Base-by-base conservation (phyloP, 2,797 vertebrate species). In the Hypotaenidia okinawae region DNA sequence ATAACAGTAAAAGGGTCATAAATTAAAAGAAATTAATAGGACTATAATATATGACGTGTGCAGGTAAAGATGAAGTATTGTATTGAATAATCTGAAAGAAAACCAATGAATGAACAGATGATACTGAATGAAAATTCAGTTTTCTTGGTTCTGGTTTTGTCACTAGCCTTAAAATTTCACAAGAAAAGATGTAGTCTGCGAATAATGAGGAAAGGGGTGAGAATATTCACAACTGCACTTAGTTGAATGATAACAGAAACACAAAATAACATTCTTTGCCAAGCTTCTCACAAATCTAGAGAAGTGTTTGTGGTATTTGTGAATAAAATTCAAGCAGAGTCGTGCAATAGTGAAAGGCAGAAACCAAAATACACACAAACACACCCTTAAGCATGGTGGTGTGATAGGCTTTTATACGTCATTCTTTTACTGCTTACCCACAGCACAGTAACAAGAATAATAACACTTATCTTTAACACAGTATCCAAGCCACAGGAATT, bases 121-220 rank as follows among this genome's bases (percentile, higher is more conserved):
- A 33, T 24, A 19, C 28, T 35, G 23, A 89, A 70, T 33, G 37
- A 89, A 84, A 88, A 64, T 51, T 41, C 63, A 24, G 11, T 32
- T 89, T 77, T 87, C 21, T 66, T 83, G 13, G 43, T 76, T 75
- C 45, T 86, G 35, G 33, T 80, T 85, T 90, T 91, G 47, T 76
- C 57, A 68, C 69, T 57, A 51, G n/a, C 51, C 81, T 86, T 81
- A 84, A 86, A 70, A 58, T 55, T 70, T 62, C 66, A 43, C 37
- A 76, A 77, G 78, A 86, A 75, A 68, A 93, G 15, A 16, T 21
- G 63, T 52, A 15, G 84, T 74, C 27, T 64, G 27, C 1, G 28
- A 92, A 83, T 82, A 91, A 91, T 41, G 32, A 93, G 45, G 52
- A 54, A 89, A 91, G 84, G 84, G 39, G n/a, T 81, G 66, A 91